phyloP scores from a whole-genome alignment of 2,113 vertebrate genomes.

The Tachysurus vachellii region DNA sequence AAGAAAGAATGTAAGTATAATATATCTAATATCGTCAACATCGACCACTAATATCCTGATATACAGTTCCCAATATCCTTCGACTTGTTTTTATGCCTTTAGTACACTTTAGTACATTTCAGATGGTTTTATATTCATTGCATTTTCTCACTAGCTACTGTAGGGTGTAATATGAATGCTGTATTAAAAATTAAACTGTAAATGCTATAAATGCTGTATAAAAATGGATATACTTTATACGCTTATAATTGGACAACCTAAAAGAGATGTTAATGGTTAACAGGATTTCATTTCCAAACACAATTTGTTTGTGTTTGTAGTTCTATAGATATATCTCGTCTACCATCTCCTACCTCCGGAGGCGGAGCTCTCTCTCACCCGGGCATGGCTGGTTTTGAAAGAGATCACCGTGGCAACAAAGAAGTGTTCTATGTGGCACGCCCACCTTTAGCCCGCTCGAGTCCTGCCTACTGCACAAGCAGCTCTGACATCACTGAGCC shows the following conservation, averaged over 20 bases:
- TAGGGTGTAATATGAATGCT: not conserved
- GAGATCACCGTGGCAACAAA: conserved; percentile 77
- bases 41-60: no score
- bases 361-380: conserved; percentile 74
- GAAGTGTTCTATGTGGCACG: conserved; percentile 91
- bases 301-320: conserved; percentile 58
- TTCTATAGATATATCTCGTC: conserved; percentile 89
- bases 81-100: no score
- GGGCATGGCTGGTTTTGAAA: conserved; percentile 74
- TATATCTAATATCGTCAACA: no score
- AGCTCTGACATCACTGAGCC: conserved; percentile 96
- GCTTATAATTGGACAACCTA: not conserved
- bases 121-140: no score
- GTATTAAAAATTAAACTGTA: no score
- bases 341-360: conserved; percentile 86
- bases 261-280: not conserved
- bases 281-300: not conserved
- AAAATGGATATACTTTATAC: not conserved
- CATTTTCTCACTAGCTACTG: no score
- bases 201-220: no score
- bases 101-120: no score
- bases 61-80: no score
- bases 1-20: no score
- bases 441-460: conserved; percentile 88
- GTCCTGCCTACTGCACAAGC: conserved; percentile 93